These are phyloP conservation scores for Andrena bicolor DNA, from an alignment of 2,888 invertebrate genomes.

Conservation along the genomic window DNA sequence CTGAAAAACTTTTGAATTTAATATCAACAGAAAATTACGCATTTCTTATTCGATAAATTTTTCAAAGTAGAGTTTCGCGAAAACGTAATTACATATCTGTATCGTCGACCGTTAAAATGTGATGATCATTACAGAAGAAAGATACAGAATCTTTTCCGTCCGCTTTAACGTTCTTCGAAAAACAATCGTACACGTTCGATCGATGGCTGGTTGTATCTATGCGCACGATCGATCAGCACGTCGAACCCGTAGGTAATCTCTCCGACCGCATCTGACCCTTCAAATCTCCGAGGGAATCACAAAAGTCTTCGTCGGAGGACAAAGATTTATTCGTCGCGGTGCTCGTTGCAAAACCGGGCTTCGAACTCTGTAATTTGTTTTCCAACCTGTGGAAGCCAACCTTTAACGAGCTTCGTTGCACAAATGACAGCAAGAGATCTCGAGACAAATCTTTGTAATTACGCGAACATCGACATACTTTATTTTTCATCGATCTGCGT, in stretches of 20 bases:
- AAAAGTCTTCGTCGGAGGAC: constrained; percentile 39
- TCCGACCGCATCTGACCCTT: constrained; percentile 52
- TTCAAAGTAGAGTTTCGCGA: neutral
- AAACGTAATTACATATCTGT: neutral
- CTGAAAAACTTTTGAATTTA: too few species aligned
- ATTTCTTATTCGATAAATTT: neutral
- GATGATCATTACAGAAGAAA: neutral
- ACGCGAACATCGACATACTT: neutral
- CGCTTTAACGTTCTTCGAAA: neutral
- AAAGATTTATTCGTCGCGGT: constrained; percentile 41
- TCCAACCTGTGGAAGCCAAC: constrained; percentile 12
- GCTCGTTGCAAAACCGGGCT: constrained; percentile 15
- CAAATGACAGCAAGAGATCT: neutral
- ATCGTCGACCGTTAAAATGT: neutral
- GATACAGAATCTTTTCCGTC: neutral
- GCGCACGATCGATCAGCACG: constrained; percentile 44
- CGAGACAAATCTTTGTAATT: neutral
- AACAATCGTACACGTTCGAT: constrained; percentile 26
- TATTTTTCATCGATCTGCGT: neutral
- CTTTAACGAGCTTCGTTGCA: constrained; percentile 1
- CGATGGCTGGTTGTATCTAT: constrained; percentile 33
- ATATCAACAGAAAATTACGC: too few species aligned
- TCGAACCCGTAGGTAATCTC: constrained; percentile 38
- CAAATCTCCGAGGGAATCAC: constrained; percentile 34
- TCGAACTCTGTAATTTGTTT: constrained; percentile 33